Conservation (phyloP, 2,113 vertebrate genomes). For the Numenius arquata region DNA sequence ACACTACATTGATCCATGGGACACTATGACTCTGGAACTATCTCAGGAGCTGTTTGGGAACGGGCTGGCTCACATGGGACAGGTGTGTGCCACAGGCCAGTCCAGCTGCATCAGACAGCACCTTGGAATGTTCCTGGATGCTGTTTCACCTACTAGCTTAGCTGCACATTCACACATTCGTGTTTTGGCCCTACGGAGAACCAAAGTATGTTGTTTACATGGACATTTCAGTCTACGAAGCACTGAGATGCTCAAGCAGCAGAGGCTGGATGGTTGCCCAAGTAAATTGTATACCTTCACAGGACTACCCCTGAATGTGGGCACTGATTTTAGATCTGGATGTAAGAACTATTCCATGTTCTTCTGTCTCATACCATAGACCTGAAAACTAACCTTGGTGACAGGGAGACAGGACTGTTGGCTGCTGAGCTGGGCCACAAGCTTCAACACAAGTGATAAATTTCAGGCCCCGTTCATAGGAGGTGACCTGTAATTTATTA, state of each 20-base stretch:
- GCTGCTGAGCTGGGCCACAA: neutral
- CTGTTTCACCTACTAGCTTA: neutral
- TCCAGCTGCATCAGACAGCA: neutral
- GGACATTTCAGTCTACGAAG: neutral
- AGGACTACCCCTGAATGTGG: neutral
- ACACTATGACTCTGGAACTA: neutral
- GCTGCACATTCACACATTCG: neutral
- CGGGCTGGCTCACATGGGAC: neutral
- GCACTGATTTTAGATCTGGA: neutral
- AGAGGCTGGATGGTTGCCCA: neutral
- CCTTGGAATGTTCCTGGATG: neutral
- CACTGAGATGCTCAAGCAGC: neutral
- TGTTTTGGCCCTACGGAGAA: neutral
- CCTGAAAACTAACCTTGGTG: neutral
- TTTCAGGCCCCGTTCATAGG: neutral
- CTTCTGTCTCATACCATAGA: neutral
- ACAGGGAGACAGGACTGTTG: neutral
- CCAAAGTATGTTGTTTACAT: neutral
- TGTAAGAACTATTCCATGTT: neutral
- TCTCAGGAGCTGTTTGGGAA: neutral
- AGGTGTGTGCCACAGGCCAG: neutral
- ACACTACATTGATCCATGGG: fast-evolving
- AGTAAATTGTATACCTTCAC: neutral
- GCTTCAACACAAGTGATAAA: neutral
- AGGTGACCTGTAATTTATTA: neutral